Evolutionary conservation across 2,797 vertebrate species (phyloP).

Genomic region (Acipenser oxyrinchus): DNA sequence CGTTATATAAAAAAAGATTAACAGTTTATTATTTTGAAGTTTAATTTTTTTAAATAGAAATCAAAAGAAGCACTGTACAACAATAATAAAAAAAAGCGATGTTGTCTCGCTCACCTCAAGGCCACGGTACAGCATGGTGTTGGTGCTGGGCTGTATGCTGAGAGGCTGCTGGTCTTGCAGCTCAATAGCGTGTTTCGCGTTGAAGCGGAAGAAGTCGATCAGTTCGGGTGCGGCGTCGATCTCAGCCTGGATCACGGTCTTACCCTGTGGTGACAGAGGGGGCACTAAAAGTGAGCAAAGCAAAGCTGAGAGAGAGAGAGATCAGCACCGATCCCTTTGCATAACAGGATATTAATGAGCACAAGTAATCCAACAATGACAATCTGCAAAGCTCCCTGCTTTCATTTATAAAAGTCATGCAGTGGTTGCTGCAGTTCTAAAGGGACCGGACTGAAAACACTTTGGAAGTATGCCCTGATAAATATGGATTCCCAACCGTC

Average conservation of each 20-base stretch:
- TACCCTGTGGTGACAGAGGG: conserved; percentile 48
- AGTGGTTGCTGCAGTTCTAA: too few species aligned
- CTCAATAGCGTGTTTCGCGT: conserved; percentile 79
- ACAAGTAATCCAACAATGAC: too few species aligned
- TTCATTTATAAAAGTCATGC: too few species aligned
- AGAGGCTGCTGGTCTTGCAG: conserved; percentile 76
- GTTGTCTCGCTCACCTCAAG: conserved; percentile 66
- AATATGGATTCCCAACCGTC: too few species aligned
- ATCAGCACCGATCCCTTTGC: conserved; percentile 23
- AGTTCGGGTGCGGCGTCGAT: conserved; percentile 85
- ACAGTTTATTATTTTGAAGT: too few species aligned
- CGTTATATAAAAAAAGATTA: not conserved
- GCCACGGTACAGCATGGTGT: conserved; percentile 80
- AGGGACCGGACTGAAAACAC: too few species aligned
- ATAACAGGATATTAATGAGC: not conserved
- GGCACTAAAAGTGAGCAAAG: not conserved
- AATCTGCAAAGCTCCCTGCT: too few species aligned
- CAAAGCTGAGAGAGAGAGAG: too few species aligned
- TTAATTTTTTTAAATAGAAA: too few species aligned
- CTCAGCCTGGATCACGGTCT: conserved; percentile 89
- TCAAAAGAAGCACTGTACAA: not conserved
- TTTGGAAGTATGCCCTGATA: too few species aligned
- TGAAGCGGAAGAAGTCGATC: conserved; percentile 93
- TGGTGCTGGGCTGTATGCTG: conserved; percentile 68
- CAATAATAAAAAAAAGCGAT: too few species aligned